phyloP scores from a whole-genome alignment of 2,797 vertebrate genomes.

The Pangasius macronema region DNA sequence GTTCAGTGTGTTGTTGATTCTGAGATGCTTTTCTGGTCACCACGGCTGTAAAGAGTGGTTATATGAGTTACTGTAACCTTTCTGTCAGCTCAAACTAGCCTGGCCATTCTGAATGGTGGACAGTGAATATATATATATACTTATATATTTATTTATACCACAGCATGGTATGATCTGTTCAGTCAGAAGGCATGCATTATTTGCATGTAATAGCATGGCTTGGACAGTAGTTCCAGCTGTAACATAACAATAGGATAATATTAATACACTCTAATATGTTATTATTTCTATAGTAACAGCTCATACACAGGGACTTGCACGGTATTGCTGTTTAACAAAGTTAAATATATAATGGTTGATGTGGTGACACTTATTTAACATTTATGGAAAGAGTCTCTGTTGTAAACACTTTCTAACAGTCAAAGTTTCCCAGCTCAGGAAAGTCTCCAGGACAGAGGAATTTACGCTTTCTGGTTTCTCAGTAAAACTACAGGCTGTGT shows the following conservation, averaged over 20 bases:
- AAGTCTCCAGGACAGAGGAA: background rate
- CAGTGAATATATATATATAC: background rate
- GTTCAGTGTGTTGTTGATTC: background rate
- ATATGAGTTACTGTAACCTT: background rate
- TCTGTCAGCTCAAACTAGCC: background rate
- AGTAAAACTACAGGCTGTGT: background rate
- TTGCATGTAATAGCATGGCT: background rate
- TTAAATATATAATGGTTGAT: background rate
- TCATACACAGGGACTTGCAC: too few relatives aligned
- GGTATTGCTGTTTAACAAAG: background rate
- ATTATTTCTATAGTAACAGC: too few relatives aligned
- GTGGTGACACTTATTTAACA: background rate
- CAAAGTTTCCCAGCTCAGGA: background rate
- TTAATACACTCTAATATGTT: background rate
- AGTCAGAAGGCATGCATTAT: background rate
- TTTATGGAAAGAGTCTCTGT: background rate
- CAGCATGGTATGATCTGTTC: background rate
- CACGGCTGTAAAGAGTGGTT: background rate
- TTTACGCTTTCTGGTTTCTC: background rate
- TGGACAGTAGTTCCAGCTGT: background rate
- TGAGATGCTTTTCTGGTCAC: background rate
- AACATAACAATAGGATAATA: background rate
- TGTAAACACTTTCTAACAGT: background rate
- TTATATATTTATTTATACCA: background rate
- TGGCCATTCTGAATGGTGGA: background rate